A percentile compares a stretch with the other conserved stretches of the same genome.
phyloP scores from a whole-genome alignment of 2,113 vertebrate species.

The Centropristis striata region DNA sequence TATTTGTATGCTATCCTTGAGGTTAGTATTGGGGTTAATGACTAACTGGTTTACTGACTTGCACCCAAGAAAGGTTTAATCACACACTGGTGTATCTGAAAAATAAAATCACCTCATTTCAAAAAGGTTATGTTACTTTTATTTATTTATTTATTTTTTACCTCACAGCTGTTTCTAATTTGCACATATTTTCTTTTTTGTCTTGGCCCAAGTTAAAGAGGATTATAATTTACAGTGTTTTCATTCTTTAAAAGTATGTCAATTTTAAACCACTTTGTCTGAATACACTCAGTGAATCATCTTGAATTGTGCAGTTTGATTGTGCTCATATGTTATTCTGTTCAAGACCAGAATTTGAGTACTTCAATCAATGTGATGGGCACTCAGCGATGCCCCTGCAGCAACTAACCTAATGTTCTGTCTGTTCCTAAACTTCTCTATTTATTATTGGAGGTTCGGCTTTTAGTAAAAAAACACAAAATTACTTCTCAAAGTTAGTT shows the following conservation, averaged over 20 bases:
- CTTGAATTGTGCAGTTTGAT: slow-evolving; percentile 23
- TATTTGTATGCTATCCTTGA: not conserved
- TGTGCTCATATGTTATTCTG: slow-evolving; percentile 11
- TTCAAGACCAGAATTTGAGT: slow-evolving; percentile 18
- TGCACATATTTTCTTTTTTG: not conserved
- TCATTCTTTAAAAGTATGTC: not conserved
- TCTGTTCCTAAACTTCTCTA: not conserved
- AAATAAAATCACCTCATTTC: not conserved
- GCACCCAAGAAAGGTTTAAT: not conserved
- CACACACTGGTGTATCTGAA: not conserved
- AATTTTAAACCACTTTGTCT: slow-evolving; percentile 12
- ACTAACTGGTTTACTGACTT: not conserved
- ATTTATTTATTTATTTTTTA: too few relatives aligned
- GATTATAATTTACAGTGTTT: not conserved
- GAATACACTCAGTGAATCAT: slow-evolving; percentile 20
- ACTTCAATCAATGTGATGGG: slow-evolving; percentile 27
- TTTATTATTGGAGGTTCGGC: not conserved
- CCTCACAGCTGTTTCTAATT: not conserved
- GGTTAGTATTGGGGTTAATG: not conserved
- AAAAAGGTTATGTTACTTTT: not conserved
- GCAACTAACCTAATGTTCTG: slow-evolving; percentile 16
- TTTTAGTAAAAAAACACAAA: slow-evolving; percentile 8
- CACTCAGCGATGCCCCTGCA: slow-evolving; percentile 5
- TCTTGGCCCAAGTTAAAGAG: not conserved
- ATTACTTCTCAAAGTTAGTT: slow-evolving; percentile 4